phyloP scores from a whole-genome alignment of 1,140 invertebrate species.

The Mycetomoellerius zeteki region DNA sequence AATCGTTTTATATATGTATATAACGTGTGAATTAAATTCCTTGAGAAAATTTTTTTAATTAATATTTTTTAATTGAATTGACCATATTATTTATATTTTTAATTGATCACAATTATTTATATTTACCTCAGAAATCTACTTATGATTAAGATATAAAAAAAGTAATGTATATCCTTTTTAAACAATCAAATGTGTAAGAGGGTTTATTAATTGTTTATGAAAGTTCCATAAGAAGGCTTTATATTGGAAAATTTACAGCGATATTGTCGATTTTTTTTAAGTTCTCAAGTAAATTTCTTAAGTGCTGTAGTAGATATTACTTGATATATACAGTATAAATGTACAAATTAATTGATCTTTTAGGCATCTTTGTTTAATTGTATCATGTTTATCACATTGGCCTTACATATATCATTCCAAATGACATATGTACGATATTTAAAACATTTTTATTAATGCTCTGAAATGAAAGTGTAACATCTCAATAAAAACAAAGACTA shows the following conservation, averaged over 20 bases:
- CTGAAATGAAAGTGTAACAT: neutral
- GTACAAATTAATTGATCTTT: neutral
- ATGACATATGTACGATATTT: neutral
- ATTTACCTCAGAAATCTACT: conserved; percentile 9
- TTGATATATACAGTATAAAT: neutral
- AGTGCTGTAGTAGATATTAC: no score
- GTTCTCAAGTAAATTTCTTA: neutral
- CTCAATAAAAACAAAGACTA: neutral
- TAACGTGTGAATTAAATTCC: neutral
- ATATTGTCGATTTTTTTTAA: conserved; percentile 28
- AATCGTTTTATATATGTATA: conserved; percentile 11
- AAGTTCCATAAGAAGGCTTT: neutral
- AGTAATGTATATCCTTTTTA: neutral
- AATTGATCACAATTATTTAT: neutral
- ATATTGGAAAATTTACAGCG: neutral
- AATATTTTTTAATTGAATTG: conserved; percentile 1
- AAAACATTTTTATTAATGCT: conserved; percentile 3
- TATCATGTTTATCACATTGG: conserved; percentile 22
- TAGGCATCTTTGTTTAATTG: conserved; percentile 11
- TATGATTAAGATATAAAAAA: conserved; percentile 2
- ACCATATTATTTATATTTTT: neutral
- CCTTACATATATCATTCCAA: neutral
- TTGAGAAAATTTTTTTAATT: neutral
- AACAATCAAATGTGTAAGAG: neutral
- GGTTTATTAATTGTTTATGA: conserved; percentile 3